Percentiles rank a stretch among this genome's conserved stretches.
phyloP scores from a whole-genome alignment of 2,888 invertebrate species.

The Acheta domesticus region DNA sequence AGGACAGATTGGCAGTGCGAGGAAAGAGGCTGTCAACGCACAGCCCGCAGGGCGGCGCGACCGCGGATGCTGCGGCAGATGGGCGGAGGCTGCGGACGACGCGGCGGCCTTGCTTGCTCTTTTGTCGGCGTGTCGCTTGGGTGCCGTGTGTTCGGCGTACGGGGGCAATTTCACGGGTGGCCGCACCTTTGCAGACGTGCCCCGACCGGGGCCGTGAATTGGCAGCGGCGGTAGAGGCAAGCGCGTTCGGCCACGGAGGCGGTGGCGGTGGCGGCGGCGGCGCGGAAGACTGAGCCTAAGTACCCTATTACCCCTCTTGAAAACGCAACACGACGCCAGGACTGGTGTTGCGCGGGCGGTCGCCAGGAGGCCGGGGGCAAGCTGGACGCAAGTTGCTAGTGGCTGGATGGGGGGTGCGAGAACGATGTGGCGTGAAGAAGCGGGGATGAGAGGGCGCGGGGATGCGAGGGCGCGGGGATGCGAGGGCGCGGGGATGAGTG shows the following conservation, averaged over 20 bases:
- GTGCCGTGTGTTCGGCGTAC: not conserved
- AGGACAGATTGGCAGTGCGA: not conserved
- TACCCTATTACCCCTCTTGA: not conserved
- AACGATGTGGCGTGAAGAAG: too few relatives aligned
- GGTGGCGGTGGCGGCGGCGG: not conserved
- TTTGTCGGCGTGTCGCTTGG: not conserved
- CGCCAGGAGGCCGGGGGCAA: too few relatives aligned
- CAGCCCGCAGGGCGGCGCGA: not conserved
- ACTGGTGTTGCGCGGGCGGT: not conserved
- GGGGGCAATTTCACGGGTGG: not conserved
- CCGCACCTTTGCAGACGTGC: slow-evolving; percentile 7
- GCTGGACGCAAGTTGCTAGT: too few relatives aligned
- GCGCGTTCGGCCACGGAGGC: not conserved
- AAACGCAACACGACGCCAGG: slow-evolving; percentile 6
- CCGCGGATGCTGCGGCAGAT: not conserved
- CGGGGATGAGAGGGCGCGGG: too few relatives aligned
- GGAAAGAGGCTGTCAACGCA: not conserved
- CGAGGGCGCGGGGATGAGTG: too few relatives aligned
- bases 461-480: too few relatives aligned
- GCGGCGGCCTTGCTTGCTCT: not conserved
- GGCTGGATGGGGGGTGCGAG: too few relatives aligned
- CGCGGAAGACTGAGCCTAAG: not conserved
- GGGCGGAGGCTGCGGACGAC: not conserved
- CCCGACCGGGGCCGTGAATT: not conserved
- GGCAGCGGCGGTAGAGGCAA: not conserved